Conservation (phyloP, 2,888 invertebrate genomes). For the Heliconius ethilla region DNA sequence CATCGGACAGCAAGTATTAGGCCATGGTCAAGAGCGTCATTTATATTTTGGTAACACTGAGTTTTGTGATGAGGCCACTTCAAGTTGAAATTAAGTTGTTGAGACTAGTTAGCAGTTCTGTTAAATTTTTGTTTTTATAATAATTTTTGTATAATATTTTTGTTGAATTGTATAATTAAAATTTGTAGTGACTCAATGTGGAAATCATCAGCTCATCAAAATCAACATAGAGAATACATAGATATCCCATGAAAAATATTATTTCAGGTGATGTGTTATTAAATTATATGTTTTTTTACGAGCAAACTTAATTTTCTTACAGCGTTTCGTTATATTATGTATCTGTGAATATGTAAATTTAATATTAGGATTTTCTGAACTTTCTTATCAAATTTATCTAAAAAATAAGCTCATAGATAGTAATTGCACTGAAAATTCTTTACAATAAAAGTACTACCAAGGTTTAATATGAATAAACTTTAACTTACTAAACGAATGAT, state of each 20-base stretch:
- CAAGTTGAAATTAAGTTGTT: conserved; percentile 5
- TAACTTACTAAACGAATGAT: conserved; percentile 26
- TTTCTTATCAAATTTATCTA: neutral
- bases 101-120: neutral
- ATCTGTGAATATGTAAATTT: neutral
- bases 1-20: neutral
- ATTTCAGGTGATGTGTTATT: neutral
- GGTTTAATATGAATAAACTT: conserved; percentile 13
- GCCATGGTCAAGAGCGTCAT: conserved; percentile 15
- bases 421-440: neutral
- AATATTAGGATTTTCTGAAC: no score
- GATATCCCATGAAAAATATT: no score
- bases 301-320: neutral
- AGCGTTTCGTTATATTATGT: neutral
- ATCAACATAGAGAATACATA: no score
- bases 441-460: neutral
- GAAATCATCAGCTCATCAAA: no score
- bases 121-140: neutral
- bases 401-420: neutral
- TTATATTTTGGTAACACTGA: conserved; percentile 7
- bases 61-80: conserved; percentile 16
- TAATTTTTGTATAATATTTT: neutral
- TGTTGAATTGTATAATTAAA: neutral
- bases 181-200: neutral
- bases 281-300: neutral